Evolutionary conservation across 2,113 vertebrate genomes (phyloP), one percentile per base, ranked within the genome.

Genomic region (Pelecanoides urinatrix): DNA sequence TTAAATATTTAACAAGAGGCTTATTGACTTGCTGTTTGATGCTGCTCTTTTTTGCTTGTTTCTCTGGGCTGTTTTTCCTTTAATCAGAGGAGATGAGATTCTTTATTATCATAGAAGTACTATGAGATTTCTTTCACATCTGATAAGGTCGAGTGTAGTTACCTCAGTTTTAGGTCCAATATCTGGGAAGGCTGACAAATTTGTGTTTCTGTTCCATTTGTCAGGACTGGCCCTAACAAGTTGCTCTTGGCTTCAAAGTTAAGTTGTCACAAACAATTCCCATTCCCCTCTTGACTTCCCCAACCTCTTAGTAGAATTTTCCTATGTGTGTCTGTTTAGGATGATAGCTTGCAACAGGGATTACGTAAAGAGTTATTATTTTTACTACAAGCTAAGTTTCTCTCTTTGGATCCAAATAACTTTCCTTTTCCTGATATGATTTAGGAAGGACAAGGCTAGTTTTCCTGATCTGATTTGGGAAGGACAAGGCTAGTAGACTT

Each of bases 181-280:
- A 89, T 84, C 76, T 95, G 88, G 88, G 77, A 94, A 94, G 80
- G 40, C 86, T 96, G 92, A 97, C 73, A 92, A 82, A 87, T 94
- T 45, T 53, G 83, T 84, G 76, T 92, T 97, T 94, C 92, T 97
- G 58, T 97, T 97, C 80, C 53, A 42, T 94, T 95, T 85, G 80
- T 92, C 95, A 88, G 89, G 87, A 95, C 96, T 94, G 91, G 94
- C 91, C 92, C 71, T 92, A 95, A 94, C 92, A 95, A 96, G 95
- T 95, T 95, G 91, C 80, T 96, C 84, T 96, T 97, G 96, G 96
- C 94, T 94, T 95, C 91, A 85, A 65, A 86, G 95, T 97, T 81
- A 75, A 91, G 86, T 95, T 96, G 97, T 97, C 95, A 77, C 92
- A 96, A 97, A 95, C 94, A 95, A 96, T 95, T 96, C 92, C 30